Base-by-base conservation (phyloP, 1,140 invertebrate genomes). In the Musca vetustissima region DNA sequence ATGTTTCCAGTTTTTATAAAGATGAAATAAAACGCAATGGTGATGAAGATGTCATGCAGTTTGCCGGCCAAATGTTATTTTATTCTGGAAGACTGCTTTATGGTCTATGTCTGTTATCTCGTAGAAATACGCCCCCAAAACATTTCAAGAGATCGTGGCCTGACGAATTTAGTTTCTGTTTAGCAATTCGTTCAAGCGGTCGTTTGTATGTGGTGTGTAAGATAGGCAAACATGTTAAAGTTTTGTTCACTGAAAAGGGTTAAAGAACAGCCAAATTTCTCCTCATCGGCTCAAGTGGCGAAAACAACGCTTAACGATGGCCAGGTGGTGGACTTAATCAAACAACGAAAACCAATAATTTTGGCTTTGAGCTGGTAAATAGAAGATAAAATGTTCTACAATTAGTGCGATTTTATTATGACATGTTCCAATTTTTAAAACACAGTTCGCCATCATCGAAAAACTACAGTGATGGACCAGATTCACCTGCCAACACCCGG, bases 61-160 rank as follows among this genome's bases (percentile, higher is more conserved):
- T n/a, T n/a, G n/a, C n/a, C n/a, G n/a, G n/a, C n/a, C n/a, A n/a
- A 11, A 43, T 13, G 36, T 43, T 43, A 43, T 43, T n/a, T n/a
- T n/a, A n/a, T n/a, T n/a, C n/a, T n/a, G n/a, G n/a, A n/a, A n/a
- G n/a, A n/a, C n/a, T n/a, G n/a, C n/a, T n/a, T n/a, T n/a, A n/a
- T n/a, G n/a, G n/a, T n/a, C n/a, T n/a, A n/a, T n/a, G n/a, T n/a
- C n/a, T 9, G 28, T 32, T 13, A 43, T 43, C 36, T 43, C 6
- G 36, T 43, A 43, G 36, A 43, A 49, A 32, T 49, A 52, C 64
- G 64, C 64, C 64, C 24, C 49, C 64, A 17, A 52, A n/a, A 43
- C 36, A 66, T 32, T 66, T 15, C 9, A 19, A 4, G 43, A 14
- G n/a, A n/a, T 4, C 4, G 25, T 36, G 9, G 7, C 21, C 47